Evolutionary conservation across 2,797 vertebrate species (phyloP).

Genomic region (Hapalemur alaotrensis): DNA sequence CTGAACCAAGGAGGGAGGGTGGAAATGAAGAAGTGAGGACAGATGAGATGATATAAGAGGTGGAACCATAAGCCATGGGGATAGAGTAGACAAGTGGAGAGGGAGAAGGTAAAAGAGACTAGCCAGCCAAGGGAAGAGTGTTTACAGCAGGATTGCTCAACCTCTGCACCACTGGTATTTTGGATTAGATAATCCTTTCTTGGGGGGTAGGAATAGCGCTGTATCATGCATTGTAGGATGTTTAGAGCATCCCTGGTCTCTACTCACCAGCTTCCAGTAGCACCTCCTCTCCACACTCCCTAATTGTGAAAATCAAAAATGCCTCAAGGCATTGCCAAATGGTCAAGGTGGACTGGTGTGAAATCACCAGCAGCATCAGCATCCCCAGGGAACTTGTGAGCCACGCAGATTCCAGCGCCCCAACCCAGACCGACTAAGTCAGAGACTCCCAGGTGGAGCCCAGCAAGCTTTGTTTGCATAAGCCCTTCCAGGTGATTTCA

Average conservation of each 20-base stretch:
- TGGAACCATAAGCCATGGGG: neutral
- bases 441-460: neutral
- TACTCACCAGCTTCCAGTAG: neutral
- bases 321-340: neutral
- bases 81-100: neutral
- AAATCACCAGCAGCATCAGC: neutral
- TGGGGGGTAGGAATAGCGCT: fast-evolving
- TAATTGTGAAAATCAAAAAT: neutral
- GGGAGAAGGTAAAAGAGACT: neutral
- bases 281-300: neutral
- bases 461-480: neutral
- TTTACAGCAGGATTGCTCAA: neutral
- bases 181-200: neutral
- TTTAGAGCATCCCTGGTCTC: neutral
- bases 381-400: neutral
- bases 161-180: neutral
- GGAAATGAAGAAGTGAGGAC: neutral
- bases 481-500: neutral
- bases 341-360: too few species aligned
- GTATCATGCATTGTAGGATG: neutral
- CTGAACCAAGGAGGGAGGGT: neutral
- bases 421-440: neutral
- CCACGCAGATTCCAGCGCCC: neutral
- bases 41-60: neutral
- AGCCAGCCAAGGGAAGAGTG: neutral